Percentiles rank a stretch among this genome's conserved stretches.
Evolutionary conservation across 2,113 vertebrate genomes (phyloP).

Genomic region (Narcine bancroftii): DNA sequence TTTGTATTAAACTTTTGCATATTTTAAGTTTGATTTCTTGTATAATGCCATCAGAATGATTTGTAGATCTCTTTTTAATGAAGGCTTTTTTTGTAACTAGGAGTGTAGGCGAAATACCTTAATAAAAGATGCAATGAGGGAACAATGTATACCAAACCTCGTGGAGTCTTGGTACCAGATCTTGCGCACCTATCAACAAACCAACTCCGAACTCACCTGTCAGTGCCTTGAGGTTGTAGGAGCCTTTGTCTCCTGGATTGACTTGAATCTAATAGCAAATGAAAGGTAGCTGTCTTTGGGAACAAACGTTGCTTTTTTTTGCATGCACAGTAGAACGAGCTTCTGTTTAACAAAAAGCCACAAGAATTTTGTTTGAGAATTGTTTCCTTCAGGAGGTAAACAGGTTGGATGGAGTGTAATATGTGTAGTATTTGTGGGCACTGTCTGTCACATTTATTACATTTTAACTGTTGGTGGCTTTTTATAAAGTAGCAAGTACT

Average conservation of each 20-base stretch:
- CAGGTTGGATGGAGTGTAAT: background rate
- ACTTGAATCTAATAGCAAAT: conserved; percentile 94
- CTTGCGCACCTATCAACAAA: conserved; percentile 83
- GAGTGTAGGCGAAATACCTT: conserved; percentile 87
- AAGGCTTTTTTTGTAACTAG: conserved; percentile 49
- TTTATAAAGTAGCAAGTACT: too few relatives aligned
- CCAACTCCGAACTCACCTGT: conserved; percentile 89
- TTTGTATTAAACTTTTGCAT: background rate
- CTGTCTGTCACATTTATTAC: background rate
- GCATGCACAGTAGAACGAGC: background rate
- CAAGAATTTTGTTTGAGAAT: background rate
- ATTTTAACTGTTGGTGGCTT: background rate
- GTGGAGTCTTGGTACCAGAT: conserved; percentile 99
- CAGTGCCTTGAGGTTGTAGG: conserved; percentile 98
- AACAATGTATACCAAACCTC: conserved; percentile 88
- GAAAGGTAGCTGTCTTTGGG: conserved; percentile 65
- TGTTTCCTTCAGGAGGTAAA: background rate
- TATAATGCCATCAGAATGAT: background rate
- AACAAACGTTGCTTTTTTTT: background rate
- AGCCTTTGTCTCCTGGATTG: conserved; percentile 95
- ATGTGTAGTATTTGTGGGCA: background rate
- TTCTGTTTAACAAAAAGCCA: background rate
- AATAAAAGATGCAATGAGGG: conserved; percentile 91
- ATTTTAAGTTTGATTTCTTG: background rate
- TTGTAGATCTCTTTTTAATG: background rate